A percentile compares a stretch with the other conserved stretches of the same genome.
These are phyloP conservation scores for Tetranychus piercei DNA, from an alignment of 2,888 invertebrate genomes.

Conservation along the genomic window DNA sequence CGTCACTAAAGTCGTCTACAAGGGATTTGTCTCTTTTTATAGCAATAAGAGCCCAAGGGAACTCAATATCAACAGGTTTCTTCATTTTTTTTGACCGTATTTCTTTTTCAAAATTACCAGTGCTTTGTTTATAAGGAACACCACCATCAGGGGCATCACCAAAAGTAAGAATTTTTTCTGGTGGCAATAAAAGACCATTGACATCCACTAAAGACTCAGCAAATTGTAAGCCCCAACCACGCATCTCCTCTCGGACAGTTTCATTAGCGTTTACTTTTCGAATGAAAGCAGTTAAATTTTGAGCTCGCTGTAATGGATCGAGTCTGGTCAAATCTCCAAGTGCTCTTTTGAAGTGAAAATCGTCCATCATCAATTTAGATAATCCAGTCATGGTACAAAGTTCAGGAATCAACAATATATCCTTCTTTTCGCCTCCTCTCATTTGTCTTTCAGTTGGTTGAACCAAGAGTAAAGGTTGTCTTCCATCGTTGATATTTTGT, in stretches of 20 bases:
- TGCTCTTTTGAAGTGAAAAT: constrained; percentile 21
- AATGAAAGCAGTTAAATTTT: constrained; percentile 19
- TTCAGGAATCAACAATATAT: constrained; percentile 22
- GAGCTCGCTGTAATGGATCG: constrained; percentile 19
- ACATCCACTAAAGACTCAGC: neutral
- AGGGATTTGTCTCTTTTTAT: constrained; percentile 26
- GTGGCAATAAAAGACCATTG: neutral
- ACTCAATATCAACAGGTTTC: neutral
- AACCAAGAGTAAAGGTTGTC: constrained; percentile 62
- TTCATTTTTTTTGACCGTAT: constrained; percentile 8
- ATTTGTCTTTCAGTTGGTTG: constrained; percentile 42
- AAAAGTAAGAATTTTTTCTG: neutral
- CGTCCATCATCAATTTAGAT: constrained; percentile 18
- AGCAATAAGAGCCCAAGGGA: constrained; percentile 32
- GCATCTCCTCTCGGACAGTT: neutral
- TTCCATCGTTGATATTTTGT: constrained; percentile 42
- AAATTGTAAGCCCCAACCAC: neutral
- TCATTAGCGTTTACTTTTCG: neutral
- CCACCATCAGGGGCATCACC: too few species aligned
- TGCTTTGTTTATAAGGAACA: neutral
- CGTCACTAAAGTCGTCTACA: constrained; percentile 30
- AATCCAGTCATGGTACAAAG: constrained; percentile 24
- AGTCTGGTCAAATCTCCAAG: constrained; percentile 19
- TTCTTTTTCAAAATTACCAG: neutral
- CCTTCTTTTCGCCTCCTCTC: constrained; percentile 31